Evolutionary conservation across 2,113 vertebrate species (phyloP), one percentile per base, ranked within the genome.

Genomic region (Cavia aperea): DNA sequence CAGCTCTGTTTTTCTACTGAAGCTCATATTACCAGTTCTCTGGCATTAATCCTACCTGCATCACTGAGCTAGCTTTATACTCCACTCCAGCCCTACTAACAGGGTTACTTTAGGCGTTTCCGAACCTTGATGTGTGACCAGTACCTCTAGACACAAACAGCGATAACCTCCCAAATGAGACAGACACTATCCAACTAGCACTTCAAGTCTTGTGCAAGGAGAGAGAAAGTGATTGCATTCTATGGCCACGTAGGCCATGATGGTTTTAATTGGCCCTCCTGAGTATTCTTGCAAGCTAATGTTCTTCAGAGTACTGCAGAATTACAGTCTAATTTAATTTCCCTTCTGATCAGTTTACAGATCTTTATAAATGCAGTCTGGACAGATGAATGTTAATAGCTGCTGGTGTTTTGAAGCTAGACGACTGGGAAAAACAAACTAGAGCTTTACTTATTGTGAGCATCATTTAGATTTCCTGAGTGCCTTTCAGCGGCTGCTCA

Each of bases 301-400:
- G 93, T 96, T 95, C 94, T 96, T 94, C 81, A 92, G 92, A 95
- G 95, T 95, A 94, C 96, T 93, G 86, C 72, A 88, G 92, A 95
- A 96, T 96, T 96, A 93, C 95, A 94, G 89, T 95, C 84, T 95
- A 97, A 97, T 97, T 96, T 95, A 97, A 96, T 97, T 96, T 95
- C 92, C 95, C 92, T 65, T 94, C 93, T 96, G 96, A 96, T 96
- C 83, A 19, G 90, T 93, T 96, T 96, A 96, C 93, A 96, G 95
- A 95, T 95, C 93, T 96, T 96, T 96, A 96, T 96, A 96, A 96
- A 96, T 89, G 91, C 84, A 96, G 93, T 93, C 95, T 96, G 95
- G 92, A 95, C 90, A 95, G 93, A 96, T 96, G 93, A 93, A 92
- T 96, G 92, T 93, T 96, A 94, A 94, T 93, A 96, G 93, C 86